Evolutionary conservation across 53 echinoderm and acorn worm species (phyloP).

Genomic region (Echinarachnius parma): DNA sequence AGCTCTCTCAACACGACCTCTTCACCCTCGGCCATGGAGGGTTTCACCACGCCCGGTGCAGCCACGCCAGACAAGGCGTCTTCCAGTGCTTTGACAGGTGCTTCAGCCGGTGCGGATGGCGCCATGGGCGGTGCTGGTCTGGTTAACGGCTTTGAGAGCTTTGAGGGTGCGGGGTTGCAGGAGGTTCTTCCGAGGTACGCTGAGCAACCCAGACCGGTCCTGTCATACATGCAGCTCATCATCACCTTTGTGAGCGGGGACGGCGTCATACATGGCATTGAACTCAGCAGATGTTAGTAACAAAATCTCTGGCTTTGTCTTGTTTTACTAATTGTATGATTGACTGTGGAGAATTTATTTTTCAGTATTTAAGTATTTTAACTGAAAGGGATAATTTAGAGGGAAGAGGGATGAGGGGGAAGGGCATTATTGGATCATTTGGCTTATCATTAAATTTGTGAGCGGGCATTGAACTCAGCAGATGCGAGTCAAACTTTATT

Average conservation of each 20-base stretch:
- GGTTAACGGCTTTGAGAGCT: slow-evolving; percentile 17
- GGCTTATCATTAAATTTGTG: no score
- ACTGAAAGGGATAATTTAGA: no score
- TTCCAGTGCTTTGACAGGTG: background rate
- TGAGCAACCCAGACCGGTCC: slow-evolving; percentile 34
- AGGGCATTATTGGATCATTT: no score
- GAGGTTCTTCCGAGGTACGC: slow-evolving; percentile 34
- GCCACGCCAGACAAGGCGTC: background rate
- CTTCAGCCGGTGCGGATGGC: no score
- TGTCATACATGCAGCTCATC: slow-evolving; percentile 49
- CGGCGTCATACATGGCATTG: slow-evolving; percentile 75
- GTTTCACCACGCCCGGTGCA: slow-evolving; percentile 10
- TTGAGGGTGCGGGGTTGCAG: slow-evolving; percentile 20
- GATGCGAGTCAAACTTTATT: no score
- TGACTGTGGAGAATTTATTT: no score
- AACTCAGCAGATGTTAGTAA: slow-evolving; percentile 70
- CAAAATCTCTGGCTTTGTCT: background rate
- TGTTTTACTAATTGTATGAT: no score
- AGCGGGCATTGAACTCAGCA: no score
- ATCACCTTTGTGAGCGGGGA: slow-evolving; percentile 69
- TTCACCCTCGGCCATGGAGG: slow-evolving; percentile 2
- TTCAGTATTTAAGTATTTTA: no score
- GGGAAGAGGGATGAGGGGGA: no score
- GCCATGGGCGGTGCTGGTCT: no score
- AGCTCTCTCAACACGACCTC: slow-evolving; percentile 31